Evolutionary conservation across 2,113 vertebrate genomes (phyloP).

Genomic region (Struthidea cinerea): DNA sequence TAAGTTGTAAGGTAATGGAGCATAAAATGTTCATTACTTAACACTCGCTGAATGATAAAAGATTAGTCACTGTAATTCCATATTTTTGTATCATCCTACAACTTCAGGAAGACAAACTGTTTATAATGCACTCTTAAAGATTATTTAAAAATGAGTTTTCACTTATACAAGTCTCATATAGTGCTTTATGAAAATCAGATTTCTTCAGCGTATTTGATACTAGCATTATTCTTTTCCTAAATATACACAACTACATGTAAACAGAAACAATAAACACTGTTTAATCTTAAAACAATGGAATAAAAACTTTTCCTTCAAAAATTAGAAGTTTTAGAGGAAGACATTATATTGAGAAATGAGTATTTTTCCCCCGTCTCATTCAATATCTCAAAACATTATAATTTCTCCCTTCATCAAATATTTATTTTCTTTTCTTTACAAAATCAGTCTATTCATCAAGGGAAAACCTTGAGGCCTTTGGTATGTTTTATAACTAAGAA

Average conservation of each 20-base stretch:
- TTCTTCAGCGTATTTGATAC: neutral
- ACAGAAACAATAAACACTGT: neutral
- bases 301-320: neutral
- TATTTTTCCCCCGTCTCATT: neutral
- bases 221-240: neutral
- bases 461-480: neutral
- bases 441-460: neutral
- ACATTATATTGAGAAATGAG: neutral
- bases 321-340: neutral
- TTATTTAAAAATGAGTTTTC: neutral
- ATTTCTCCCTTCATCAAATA: neutral
- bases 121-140: neutral
- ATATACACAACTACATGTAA: neutral
- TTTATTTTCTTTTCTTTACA: neutral
- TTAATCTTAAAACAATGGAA: neutral
- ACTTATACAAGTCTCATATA: neutral
- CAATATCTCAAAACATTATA: neutral
- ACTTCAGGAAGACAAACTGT: neutral
- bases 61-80: neutral
- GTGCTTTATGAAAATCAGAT: neutral
- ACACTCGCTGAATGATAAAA: neutral
- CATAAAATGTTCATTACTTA: neutral
- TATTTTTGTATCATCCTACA: neutral
- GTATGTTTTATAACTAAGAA: neutral
- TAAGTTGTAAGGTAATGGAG: neutral